These are phyloP conservation scores for Mercenaria mercenaria DNA, from an alignment of 1,140 invertebrate species.

Conservation along the genomic window DNA sequence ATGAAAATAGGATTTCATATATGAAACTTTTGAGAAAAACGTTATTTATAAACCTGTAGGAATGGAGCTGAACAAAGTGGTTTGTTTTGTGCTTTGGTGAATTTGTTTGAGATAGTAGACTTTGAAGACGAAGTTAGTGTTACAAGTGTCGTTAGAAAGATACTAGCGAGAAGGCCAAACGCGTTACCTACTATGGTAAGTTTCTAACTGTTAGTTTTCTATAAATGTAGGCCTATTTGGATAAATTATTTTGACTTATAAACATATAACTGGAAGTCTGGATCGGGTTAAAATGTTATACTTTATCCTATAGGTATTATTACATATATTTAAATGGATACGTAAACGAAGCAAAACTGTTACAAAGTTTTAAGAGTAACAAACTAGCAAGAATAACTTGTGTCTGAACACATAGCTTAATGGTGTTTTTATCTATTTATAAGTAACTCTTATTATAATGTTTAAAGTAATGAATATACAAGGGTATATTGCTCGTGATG, in stretches of 20 bases:
- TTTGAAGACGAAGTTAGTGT: neutral
- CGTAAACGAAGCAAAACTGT: no score
- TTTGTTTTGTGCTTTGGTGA: neutral
- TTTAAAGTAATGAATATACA: no score
- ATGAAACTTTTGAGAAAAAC: no score
- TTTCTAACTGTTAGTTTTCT: neutral
- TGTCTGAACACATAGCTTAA: no score
- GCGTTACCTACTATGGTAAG: neutral
- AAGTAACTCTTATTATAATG: no score
- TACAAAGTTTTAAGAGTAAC: no score
- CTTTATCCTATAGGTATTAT: neutral
- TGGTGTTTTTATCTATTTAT: no score
- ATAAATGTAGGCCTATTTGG: neutral
- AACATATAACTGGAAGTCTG: neutral
- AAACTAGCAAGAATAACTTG: no score
- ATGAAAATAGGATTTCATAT: no score
- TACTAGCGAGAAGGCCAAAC: neutral
- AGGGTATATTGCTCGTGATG: no score
- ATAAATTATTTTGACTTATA: neutral
- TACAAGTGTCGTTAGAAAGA: neutral
- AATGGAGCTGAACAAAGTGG: slow-evolving; percentile 28
- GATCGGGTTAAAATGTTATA: no score
- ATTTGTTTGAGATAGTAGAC: neutral
- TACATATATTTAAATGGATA: neutral
- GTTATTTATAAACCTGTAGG: no score